Evolutionary conservation across 2,888 invertebrate genomes (phyloP).

Genomic region (Lochmaea crataegi): DNA sequence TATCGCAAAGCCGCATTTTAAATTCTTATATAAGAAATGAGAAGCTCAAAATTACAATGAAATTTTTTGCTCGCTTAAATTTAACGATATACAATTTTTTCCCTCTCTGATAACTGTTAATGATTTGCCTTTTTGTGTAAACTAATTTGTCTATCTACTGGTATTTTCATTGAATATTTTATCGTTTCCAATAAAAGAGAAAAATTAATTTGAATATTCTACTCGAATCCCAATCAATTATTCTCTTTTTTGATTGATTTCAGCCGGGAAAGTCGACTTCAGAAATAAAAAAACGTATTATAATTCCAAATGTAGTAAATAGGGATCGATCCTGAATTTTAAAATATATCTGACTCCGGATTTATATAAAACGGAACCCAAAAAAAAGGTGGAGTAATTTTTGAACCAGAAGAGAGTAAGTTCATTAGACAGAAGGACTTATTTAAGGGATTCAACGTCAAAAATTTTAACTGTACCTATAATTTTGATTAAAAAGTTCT

Average conservation of each 20-base stretch:
- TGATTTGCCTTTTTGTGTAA: too few species aligned
- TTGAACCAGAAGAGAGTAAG: too few species aligned
- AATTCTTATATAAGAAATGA: background rate
- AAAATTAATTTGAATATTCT: background rate
- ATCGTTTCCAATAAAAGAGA: background rate
- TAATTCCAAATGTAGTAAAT: slow-evolving; percentile 13
- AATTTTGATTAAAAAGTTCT: too few species aligned
- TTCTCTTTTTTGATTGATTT: slow-evolving; percentile 16
- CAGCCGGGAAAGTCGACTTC: slow-evolving; percentile 8
- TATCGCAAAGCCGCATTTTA: slow-evolving; percentile 7
- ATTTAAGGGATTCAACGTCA: too few species aligned
- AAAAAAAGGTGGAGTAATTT: too few species aligned
- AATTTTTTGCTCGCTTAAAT: too few species aligned
- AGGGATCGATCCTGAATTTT: slow-evolving; percentile 10
- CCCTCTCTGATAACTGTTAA: background rate
- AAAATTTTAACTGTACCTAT: too few species aligned
- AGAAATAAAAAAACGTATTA: background rate
- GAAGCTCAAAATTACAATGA: background rate
- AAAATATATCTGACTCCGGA: background rate
- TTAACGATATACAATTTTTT: background rate
- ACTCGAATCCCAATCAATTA: background rate
- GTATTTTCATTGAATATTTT: background rate
- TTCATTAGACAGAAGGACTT: too few species aligned
- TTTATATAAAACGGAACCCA: too few species aligned
- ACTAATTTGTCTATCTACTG: background rate